Conservation (phyloP, 2,888 invertebrate species). For the Trichopria drosophilae region DNA sequence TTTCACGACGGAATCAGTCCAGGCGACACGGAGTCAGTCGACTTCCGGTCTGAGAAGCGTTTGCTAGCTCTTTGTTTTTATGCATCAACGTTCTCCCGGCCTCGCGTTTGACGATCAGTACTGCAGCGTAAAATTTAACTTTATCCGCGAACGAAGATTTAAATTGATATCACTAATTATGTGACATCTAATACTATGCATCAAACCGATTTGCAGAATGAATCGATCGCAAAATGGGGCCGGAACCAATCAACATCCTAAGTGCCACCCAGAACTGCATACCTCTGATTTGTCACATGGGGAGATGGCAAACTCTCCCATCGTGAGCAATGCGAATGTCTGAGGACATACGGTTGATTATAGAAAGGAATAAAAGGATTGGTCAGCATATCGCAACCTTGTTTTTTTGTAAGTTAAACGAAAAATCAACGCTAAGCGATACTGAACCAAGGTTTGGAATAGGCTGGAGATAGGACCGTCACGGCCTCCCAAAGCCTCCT, state of each 20-base stretch:
- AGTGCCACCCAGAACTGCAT: constrained; percentile 58
- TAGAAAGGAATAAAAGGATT: constrained; percentile 28
- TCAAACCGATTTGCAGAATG: neutral
- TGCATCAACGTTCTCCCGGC: constrained; percentile 36
- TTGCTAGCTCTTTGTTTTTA: no score
- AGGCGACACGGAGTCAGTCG: constrained; percentile 58
- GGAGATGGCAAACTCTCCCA: constrained; percentile 49
- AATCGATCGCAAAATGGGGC: constrained; percentile 28
- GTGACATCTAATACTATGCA: no score
- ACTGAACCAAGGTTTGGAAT: constrained; percentile 37
- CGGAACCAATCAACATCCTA: constrained; percentile 53
- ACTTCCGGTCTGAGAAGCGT: constrained; percentile 45
- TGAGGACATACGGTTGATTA: constrained; percentile 32
- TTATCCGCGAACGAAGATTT: no score
- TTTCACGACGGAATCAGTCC: constrained; percentile 55
- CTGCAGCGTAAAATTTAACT: no score
- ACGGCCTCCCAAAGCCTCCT: constrained; percentile 57
- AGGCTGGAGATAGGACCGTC: constrained; percentile 44
- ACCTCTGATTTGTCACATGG: constrained; percentile 53
- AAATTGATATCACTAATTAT: no score
- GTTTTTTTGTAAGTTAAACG: neutral
- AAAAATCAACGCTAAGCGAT: constrained; percentile 42
- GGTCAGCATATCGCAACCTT: constrained; percentile 48
- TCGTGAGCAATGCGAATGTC: constrained; percentile 49
- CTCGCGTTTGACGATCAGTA: constrained; percentile 11